Percentiles rank a stretch among this genome's conserved stretches.
Conservation (phyloP, 1,140 invertebrate genomes). For the Notospermus geniculatus region DNA sequence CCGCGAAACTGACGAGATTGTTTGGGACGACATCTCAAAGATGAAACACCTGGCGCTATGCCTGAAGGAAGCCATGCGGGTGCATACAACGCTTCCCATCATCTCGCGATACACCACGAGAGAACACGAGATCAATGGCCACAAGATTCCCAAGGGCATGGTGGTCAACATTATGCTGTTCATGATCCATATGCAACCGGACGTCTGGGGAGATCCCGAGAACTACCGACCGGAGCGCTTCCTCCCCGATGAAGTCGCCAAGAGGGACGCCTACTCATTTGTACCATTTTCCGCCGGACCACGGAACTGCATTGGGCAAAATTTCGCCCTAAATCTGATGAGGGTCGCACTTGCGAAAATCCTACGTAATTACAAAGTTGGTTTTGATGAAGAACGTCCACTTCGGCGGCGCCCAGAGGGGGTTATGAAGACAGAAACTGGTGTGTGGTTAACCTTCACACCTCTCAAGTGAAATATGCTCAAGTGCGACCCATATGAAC, state of each 20-base stretch:
- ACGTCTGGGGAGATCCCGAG: constrained; percentile 26
- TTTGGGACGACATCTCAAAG: constrained; percentile 35
- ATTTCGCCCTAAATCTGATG: constrained; percentile 20
- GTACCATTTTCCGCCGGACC: constrained; percentile 40
- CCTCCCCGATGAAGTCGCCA: constrained; percentile 27
- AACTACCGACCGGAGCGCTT: constrained; percentile 35
- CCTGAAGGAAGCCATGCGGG: constrained; percentile 52
- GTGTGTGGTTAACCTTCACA: no score
- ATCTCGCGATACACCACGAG: constrained; percentile 70
- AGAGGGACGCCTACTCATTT: constrained; percentile 35
- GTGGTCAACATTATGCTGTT: constrained; percentile 21
- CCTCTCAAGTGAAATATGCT: no score
- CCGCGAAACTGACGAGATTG: constrained; percentile 19
- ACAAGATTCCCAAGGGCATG: constrained; percentile 26
- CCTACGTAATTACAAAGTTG: constrained; percentile 14
- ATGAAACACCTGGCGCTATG: constrained; percentile 51
- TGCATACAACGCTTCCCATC: constrained; percentile 60
- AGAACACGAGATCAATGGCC: constrained; percentile 58
- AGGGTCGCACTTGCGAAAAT: constrained; percentile 3
- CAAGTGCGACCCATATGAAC: no score
- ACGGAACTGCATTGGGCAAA: constrained; percentile 24
- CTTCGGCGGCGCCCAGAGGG: no score
- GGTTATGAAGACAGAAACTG: no score
- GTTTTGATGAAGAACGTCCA: no score
- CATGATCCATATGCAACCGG: constrained; percentile 26